phyloP scores from a whole-genome alignment of 2,888 invertebrate species.

The Nomada flava region DNA sequence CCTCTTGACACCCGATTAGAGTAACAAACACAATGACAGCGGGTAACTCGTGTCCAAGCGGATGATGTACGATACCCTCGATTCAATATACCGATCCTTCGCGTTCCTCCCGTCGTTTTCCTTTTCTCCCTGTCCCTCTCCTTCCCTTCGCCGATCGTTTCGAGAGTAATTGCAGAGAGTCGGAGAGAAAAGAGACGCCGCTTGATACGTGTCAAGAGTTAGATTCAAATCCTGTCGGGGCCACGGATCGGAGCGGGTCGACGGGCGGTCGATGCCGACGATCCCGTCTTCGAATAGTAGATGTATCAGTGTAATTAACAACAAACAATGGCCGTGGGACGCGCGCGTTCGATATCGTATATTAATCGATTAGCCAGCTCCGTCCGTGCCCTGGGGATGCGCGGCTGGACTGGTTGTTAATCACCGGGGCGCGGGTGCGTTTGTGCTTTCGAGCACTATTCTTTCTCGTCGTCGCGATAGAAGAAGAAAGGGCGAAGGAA shows the following conservation, averaged over 20 bases:
- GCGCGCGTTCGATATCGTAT: conserved; percentile 75
- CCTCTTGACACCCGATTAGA: conserved; percentile 30
- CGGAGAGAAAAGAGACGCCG: conserved; percentile 1
- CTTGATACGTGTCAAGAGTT: conserved; percentile 57
- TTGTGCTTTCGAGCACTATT: conserved; percentile 66
- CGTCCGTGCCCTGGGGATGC: conserved; percentile 70
- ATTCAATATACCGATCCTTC: conserved; percentile 25
- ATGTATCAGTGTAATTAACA: conserved; percentile 80
- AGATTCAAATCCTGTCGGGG: conserved; percentile 68
- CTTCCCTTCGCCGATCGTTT: not conserved
- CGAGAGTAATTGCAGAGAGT: not conserved
- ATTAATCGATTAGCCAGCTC: conserved; percentile 78
- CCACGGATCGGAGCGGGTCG: conserved; percentile 60
- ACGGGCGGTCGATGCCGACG: conserved; percentile 74
- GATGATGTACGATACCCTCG: conserved; percentile 40
- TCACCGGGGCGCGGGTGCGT: conserved; percentile 77
- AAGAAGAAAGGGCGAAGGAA: not conserved
- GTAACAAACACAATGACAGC: conserved; percentile 37
- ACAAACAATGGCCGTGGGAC: conserved; percentile 79
- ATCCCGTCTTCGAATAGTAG: conserved; percentile 73
- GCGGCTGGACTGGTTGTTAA: conserved; percentile 75
- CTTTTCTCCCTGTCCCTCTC: not conserved
- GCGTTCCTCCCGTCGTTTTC: no score
- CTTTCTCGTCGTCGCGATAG: conserved; percentile 57
- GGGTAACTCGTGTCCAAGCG: conserved; percentile 8